Percentiles rank a stretch among this genome's conserved stretches.
Conservation (phyloP, 2,888 invertebrate genomes). For the Ommatoiulus sabulosus region DNA sequence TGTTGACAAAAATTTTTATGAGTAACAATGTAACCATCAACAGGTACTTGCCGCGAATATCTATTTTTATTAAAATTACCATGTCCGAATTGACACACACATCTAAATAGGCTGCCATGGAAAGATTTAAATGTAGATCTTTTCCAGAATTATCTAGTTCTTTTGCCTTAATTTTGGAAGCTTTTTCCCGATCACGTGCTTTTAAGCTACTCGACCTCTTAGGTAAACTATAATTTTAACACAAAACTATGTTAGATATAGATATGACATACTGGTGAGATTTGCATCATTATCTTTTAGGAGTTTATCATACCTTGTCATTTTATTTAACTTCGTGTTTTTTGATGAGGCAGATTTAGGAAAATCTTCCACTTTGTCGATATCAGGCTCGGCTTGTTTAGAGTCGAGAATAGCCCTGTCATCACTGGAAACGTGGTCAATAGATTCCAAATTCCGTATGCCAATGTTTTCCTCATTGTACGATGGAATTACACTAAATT, state of each 20-base stretch:
- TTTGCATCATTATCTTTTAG: too few species aligned
- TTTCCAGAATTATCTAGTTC: neutral
- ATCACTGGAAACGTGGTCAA: neutral
- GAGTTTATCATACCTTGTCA: too few species aligned
- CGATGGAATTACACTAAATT: neutral
- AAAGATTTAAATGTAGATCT: slow-evolving; percentile 16
- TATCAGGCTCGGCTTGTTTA: neutral
- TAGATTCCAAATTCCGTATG: neutral
- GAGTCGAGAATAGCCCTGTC: neutral
- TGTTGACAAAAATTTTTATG: neutral
- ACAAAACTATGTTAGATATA: too few species aligned
- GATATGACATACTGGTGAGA: too few species aligned
- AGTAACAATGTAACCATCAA: neutral
- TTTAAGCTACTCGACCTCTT: neutral
- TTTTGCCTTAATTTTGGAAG: neutral
- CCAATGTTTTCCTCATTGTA: neutral
- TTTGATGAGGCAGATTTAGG: too few species aligned
- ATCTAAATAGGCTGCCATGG: slow-evolving; percentile 49
- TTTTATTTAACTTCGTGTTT: too few species aligned
- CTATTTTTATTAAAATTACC: neutral
- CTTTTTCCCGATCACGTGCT: slow-evolving; percentile 9
- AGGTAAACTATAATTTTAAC: neutral
- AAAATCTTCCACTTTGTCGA: too few species aligned
- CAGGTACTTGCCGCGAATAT: neutral
- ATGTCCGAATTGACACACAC: slow-evolving; percentile 54